Evolutionary conservation across 2,888 invertebrate genomes (phyloP).

Genomic region (Coremacera marginata): DNA sequence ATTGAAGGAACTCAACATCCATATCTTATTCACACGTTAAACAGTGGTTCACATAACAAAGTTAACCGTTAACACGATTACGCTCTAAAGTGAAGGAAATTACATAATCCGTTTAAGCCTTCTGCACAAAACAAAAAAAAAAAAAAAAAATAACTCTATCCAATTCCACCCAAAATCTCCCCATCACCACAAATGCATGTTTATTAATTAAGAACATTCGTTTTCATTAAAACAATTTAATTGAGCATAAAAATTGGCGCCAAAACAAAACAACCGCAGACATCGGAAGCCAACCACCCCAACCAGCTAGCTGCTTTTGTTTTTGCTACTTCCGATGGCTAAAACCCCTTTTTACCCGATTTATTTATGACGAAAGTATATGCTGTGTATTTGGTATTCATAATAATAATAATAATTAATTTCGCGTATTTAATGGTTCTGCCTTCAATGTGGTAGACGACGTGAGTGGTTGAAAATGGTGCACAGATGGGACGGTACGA

Average conservation of each 20-base stretch:
- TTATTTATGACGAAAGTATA: constrained; percentile 33
- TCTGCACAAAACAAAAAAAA: neutral
- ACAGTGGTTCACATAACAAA: too few relatives aligned
- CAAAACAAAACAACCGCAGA: constrained; percentile 45
- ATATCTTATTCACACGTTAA: too few relatives aligned
- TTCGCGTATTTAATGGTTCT: constrained; percentile 57
- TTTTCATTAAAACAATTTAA: constrained; percentile 69
- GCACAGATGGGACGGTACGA: neutral
- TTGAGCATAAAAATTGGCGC: constrained; percentile 66
- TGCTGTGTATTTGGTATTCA: constrained; percentile 28
- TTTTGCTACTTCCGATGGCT: constrained; percentile 26
- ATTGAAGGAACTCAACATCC: too few relatives aligned
- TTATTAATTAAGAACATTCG: constrained; percentile 70
- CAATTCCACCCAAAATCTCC: neutral
- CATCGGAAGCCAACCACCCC: neutral
- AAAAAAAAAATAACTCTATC: neutral
- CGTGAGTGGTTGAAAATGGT: neutral
- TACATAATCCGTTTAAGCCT: too few relatives aligned
- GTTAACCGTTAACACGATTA: too few relatives aligned
- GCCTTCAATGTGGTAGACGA: neutral
- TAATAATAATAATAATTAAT: constrained; percentile 64
- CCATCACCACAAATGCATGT: constrained; percentile 67
- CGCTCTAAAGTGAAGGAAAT: too few relatives aligned
- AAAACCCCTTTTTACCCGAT: constrained; percentile 26
- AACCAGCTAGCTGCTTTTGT: constrained; percentile 32